Evolutionary conservation across 2,888 invertebrate genomes (phyloP).

Genomic region (Oeneis ivallda): DNA sequence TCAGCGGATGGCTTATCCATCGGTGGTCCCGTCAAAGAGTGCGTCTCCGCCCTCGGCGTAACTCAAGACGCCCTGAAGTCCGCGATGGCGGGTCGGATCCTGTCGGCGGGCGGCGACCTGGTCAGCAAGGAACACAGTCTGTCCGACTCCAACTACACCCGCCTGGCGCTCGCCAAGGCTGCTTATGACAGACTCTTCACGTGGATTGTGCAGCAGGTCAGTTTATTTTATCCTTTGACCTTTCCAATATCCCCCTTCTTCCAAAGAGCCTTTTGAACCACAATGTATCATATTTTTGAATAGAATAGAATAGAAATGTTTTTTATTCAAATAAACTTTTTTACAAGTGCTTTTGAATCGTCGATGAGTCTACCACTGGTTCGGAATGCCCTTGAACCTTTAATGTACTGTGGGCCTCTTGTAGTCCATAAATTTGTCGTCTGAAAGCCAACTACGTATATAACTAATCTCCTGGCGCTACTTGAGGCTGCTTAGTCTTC

Average conservation of each 20-base stretch:
- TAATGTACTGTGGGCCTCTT: too few relatives aligned
- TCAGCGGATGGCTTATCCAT: constrained; percentile 82
- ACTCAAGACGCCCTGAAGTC: constrained; percentile 85
- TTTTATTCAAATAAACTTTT: too few relatives aligned
- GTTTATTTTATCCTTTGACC: constrained; percentile 3
- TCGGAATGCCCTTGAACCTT: too few relatives aligned
- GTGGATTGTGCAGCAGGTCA: constrained; percentile 91
- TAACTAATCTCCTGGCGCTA: too few relatives aligned
- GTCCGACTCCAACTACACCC: constrained; percentile 91
- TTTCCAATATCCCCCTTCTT: neutral
- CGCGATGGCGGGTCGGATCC: constrained; percentile 92
- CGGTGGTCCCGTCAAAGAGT: constrained; percentile 74
- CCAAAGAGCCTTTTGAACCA: neutral
- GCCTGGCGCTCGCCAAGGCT: constrained; percentile 97
- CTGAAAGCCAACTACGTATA: too few relatives aligned
- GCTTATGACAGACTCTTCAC: constrained; percentile 96
- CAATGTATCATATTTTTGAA: too few relatives aligned
- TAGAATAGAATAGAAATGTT: too few relatives aligned
- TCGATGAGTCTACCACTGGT: too few relatives aligned
- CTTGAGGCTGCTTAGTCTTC: too few relatives aligned
- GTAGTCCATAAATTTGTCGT: too few relatives aligned
- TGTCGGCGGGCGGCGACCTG: constrained; percentile 91
- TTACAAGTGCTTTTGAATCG: too few relatives aligned
- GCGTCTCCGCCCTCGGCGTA: constrained; percentile 80
- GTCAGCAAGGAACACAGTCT: constrained; percentile 92